A percentile compares a stretch with the other conserved stretches of the same genome.
Conservation (phyloP, 2,113 vertebrate species). For the Chauna torquata region DNA sequence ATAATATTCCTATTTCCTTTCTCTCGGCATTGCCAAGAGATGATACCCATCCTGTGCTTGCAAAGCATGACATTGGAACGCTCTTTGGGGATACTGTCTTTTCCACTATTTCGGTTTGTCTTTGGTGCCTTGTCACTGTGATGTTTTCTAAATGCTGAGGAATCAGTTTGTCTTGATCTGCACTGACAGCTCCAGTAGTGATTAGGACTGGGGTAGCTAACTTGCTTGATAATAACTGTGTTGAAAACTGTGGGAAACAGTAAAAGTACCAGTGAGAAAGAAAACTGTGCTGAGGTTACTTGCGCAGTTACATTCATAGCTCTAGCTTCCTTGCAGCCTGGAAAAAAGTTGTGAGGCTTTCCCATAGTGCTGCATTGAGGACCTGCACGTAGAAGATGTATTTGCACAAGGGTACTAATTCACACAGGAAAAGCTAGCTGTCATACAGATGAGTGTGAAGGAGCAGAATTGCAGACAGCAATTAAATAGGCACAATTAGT, state of each 20-base stretch:
- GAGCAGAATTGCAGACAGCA: neutral
- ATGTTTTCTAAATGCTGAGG: neutral
- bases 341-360: neutral
- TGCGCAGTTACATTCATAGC: neutral
- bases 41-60: neutral
- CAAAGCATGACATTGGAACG: neutral
- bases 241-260: neutral
- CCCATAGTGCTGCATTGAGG: neutral
- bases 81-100: neutral
- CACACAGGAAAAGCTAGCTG: neutral
- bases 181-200: neutral
- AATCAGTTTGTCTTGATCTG: neutral
- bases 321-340: neutral
- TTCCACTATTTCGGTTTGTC: neutral
- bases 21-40: neutral
- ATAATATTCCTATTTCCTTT: neutral
- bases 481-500: neutral
- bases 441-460: neutral
- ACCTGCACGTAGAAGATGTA: neutral
- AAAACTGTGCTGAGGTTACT: neutral
- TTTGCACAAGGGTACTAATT: neutral
- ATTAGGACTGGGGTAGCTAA: neutral
- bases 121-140: neutral
- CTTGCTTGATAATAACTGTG: neutral
- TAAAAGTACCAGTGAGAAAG: neutral